phyloP scores from a whole-genome alignment of 2,888 invertebrate species.

The Nymphalis c-album region DNA sequence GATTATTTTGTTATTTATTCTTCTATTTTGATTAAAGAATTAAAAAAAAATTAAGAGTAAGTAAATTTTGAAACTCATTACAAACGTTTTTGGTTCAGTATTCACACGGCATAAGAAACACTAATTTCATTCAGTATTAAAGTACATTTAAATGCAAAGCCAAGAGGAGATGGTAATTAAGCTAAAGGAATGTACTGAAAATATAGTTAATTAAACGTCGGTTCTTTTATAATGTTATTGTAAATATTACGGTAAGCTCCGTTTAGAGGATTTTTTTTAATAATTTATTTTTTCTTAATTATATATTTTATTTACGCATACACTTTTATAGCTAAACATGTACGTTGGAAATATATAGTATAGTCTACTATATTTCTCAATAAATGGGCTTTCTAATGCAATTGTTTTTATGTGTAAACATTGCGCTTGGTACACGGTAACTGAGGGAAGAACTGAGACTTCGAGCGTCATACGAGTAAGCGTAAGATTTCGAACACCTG shows the following conservation, averaged over 20 bases:
- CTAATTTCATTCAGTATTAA: constrained; percentile 70
- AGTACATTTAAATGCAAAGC: constrained; percentile 78
- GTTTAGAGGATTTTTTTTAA: neutral
- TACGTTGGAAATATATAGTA: too few relatives aligned
- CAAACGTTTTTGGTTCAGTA: constrained; percentile 39
- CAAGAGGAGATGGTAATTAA: constrained; percentile 62
- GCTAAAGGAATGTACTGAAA: constrained; percentile 65
- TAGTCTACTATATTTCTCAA: too few relatives aligned
- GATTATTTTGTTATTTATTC: too few relatives aligned
- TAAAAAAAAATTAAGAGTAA: neutral
- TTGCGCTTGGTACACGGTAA: too few relatives aligned
- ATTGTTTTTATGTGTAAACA: too few relatives aligned
- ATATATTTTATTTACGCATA: too few relatives aligned
- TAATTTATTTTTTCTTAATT: too few relatives aligned
- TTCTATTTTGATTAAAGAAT: neutral
- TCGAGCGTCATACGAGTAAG: too few relatives aligned
- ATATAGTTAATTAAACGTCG: constrained; percentile 60
- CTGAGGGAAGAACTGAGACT: too few relatives aligned
- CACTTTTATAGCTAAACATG: too few relatives aligned
- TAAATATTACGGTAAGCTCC: constrained; percentile 11
- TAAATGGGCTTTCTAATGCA: too few relatives aligned
- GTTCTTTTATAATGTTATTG: constrained; percentile 32
- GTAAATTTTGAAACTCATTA: constrained; percentile 30
- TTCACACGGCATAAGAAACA: constrained; percentile 51
- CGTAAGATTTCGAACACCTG: too few relatives aligned